Conservation (phyloP, 2,797 vertebrate genomes). For the Phrynocephalus forsythii region DNA sequence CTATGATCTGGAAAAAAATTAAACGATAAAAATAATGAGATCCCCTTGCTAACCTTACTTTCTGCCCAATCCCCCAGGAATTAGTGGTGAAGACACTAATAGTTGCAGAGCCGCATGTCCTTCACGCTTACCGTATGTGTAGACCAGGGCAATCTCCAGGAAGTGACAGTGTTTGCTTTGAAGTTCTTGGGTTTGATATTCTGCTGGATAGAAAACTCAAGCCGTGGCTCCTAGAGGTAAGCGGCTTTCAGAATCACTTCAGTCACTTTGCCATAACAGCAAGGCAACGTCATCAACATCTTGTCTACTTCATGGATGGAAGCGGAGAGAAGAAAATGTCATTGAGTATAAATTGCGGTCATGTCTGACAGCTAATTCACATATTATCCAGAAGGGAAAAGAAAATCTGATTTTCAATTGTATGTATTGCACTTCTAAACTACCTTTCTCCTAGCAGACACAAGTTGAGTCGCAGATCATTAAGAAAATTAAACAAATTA, state of each 20-base stretch:
- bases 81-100: conserved; percentile 97
- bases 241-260: conserved; percentile 33
- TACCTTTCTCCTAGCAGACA: too few species aligned
- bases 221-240: conserved; percentile 97
- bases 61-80: conserved; percentile 80
- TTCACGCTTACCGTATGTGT: conserved; percentile 98
- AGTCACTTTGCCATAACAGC: conserved; percentile 23
- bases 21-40: neutral
- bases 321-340: neutral
- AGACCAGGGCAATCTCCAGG: conserved; percentile 94
- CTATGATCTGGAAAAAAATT: neutral
- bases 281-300: neutral
- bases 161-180: conserved; percentile 98
- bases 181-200: conserved; percentile 97
- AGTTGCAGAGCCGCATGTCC: conserved; percentile 94
- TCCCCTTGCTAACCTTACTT: conserved; percentile 29
- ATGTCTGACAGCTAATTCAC: neutral
- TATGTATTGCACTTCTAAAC: too few species aligned
- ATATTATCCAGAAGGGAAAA: neutral
- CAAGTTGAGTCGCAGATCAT: too few species aligned
- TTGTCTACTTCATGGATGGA: neutral
- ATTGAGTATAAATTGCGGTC: neutral
- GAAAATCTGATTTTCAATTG: too few species aligned
- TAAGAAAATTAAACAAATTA: too few species aligned
- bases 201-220: conserved; percentile 97